Base-by-base conservation (phyloP, 2,797 vertebrate species). In the Ispidina picta region DNA sequence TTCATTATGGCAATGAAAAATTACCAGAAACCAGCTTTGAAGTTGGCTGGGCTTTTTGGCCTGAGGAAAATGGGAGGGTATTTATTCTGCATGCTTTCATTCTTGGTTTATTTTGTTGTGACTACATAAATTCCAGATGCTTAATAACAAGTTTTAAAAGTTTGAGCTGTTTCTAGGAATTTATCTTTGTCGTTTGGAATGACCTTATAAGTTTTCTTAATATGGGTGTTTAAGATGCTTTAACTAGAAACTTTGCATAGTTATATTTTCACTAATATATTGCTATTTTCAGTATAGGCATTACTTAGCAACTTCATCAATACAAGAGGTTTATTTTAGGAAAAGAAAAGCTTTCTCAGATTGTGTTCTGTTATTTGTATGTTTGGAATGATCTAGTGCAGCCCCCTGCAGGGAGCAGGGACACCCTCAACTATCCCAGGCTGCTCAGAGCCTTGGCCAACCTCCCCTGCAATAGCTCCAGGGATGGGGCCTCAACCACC, bases 31-130 rank as follows among this genome's bases (percentile, higher is more conserved):
- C 48, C 28, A 52, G 5, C 64, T 93, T 90, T 82, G 77, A 79
- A 91, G 59, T 25, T 89, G 54, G 3, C 23, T 48, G 25, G 55
- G 73, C 35, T 74, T 78, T 85, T 93, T 72, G 63, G 66, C 70
- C 75, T 75, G 33, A 56, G 68, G 83, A 88, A 82, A 84, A 86
- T 49, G 39, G 70, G 76, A 86, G 66, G 52, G 28, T 95, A 35
- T 92, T 89, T 85, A 46, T 76, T 76, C 18, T 83, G 29, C 28
- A 17, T 73, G 49, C 28, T 73, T 91, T 92, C 59, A 63, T 86
- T 94, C 25, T 52, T 65, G 33, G 31, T 75, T 91, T 89, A 55
- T 89, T 89, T 83, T 75, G 43, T 78, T 91, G 28, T 90, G 56
- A 73, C 52, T 75, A 8, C 20, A 6, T 81, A 88, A 83, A 69